Evolutionary conservation across 1,140 invertebrate genomes (phyloP).

Genomic region (Zaprionus taronus): DNA sequence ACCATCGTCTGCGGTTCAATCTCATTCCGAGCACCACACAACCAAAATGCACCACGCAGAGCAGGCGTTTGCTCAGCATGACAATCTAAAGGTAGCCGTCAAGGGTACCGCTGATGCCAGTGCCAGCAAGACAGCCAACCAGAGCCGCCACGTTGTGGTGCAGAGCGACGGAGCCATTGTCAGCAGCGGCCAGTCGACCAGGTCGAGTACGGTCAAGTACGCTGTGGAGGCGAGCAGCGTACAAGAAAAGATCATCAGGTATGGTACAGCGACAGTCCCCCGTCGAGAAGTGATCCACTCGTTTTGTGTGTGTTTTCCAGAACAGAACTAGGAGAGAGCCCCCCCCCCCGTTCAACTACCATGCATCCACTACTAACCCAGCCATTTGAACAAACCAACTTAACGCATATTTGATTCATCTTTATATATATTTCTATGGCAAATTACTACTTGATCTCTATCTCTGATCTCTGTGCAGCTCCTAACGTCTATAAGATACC

Average conservation of each 20-base stretch:
- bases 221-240: conserved; percentile 77
- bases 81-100: conserved; percentile 46
- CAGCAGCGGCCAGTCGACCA: conserved; percentile 58
- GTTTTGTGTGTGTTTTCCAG: conserved; percentile 21
- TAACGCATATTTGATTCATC: conserved; percentile 9
- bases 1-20: conserved; percentile 23
- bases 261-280: conserved; percentile 18
- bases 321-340: neutral
- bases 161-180: conserved; percentile 66
- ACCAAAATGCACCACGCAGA: conserved; percentile 35
- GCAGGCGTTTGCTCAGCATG: conserved; percentile 47
- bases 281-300: conserved; percentile 11
- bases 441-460: neutral
- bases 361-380: conserved; percentile 67
- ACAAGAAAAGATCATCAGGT: conserved; percentile 80
- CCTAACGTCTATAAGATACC: conserved; percentile 95
- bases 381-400: conserved; percentile 58
- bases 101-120: conserved; percentile 64
- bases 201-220: conserved; percentile 68
- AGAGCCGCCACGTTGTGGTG: conserved; percentile 53
- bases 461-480: conserved; percentile 85
- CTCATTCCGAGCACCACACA: conserved; percentile 25
- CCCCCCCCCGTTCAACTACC: conserved; percentile 14
- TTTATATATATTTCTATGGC: neutral
- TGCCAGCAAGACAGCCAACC: conserved; percentile 47